Evolutionary conservation across 2,113 vertebrate genomes (phyloP), one percentile per base, ranked within the genome.

Genomic region (Lasiurus cinereus): DNA sequence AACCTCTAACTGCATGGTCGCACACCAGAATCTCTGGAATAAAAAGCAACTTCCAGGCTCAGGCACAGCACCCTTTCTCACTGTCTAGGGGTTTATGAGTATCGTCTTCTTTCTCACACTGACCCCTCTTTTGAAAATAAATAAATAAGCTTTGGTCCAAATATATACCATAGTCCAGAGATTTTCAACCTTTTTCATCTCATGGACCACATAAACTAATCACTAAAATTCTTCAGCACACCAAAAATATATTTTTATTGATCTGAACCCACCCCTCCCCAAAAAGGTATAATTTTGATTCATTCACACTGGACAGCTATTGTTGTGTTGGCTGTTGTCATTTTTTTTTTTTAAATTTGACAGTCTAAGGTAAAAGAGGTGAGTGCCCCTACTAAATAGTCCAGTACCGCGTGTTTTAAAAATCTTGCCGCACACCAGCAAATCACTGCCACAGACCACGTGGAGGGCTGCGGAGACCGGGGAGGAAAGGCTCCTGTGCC

Each of bases 21-120:
- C 24, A 64, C 0, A 0, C 27, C 27, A 52, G 18, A 18, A 21
- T 22, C 29, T 78, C 76, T 13, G 27, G 54, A 74, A 62, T 66
- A 3, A 6, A 59, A 29, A 67, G n/a, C 43, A 16, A 33, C 3
- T 7, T 54, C 66, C 24, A 4, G 67, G 43, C 12, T 72, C 12
- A 9, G 2, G 22, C 0, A 0, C 31, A 31, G 19, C 9, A 7
- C 11, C 8, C 8, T 4, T n/a, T 43, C 48, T 31, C 66, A 21
- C 8, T 43, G 39, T 12, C 6, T 18, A 9, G 8, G 39, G 24
- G 24, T 76, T 78, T 88, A 33, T 12, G 33, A 69, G 15, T 22
- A n/a, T 0, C 31, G 3, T 10, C 21, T 1, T 73, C 1, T 14
- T 56, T 8, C 31, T 29, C 12, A 43, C 33, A 88, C 27, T n/a